A percentile compares a stretch with the other conserved stretches of the same genome.
Evolutionary conservation across 1,140 invertebrate genomes (phyloP).

Genomic region (Druon quercuslanigerum): DNA sequence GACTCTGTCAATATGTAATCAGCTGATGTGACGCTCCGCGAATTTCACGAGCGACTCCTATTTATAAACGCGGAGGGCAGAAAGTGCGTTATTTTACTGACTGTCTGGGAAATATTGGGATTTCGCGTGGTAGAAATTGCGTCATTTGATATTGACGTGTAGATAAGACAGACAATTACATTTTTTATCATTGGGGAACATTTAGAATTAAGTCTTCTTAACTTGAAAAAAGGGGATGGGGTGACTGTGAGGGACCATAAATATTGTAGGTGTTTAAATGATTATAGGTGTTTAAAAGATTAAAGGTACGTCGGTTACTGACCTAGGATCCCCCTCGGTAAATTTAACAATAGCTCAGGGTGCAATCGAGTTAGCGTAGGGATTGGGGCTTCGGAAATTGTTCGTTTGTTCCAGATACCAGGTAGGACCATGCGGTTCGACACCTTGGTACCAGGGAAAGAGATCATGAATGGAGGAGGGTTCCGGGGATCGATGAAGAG

Average conservation of each 20-base stretch:
- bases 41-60: constrained; percentile 46
- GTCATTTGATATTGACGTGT: too few relatives aligned
- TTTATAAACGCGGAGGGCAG: constrained; percentile 54
- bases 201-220: too few relatives aligned
- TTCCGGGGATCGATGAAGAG: constrained; percentile 66
- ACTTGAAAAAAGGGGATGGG: too few relatives aligned
- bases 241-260: too few relatives aligned
- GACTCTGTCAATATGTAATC: constrained; percentile 70
- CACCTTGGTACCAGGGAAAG: constrained; percentile 51
- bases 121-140: background rate
- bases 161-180: too few relatives aligned
- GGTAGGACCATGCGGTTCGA: constrained; percentile 55
- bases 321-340: constrained; percentile 49
- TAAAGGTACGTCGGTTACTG: constrained; percentile 45
- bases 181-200: too few relatives aligned
- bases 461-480: constrained; percentile 68
- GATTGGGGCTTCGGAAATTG: constrained; percentile 35
- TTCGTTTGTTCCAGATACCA: constrained; percentile 63
- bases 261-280: background rate
- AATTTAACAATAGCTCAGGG: constrained; percentile 24
- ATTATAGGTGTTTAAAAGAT: constrained; percentile 29
- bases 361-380: constrained; percentile 6
- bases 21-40: constrained; percentile 61
- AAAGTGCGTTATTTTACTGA: background rate
- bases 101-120: background rate